A percentile compares a stretch with the other conserved stretches of the same genome.
Conservation (phyloP, 2,797 vertebrate genomes). For the Gadopsis bispinosus region DNA sequence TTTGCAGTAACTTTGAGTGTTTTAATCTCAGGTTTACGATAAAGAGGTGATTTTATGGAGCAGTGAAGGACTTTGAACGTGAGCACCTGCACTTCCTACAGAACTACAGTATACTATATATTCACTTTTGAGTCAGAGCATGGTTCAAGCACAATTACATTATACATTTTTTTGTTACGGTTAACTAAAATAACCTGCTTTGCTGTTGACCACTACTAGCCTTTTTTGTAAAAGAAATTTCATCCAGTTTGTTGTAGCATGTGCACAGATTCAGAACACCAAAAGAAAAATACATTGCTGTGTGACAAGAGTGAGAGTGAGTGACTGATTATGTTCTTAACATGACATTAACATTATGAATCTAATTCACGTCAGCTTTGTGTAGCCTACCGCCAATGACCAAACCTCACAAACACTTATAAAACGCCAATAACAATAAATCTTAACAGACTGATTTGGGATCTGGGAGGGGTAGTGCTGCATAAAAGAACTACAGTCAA, state of each 20-base stretch:
- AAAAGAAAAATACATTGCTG: neutral
- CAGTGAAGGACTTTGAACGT: neutral
- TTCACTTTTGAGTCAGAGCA: neutral
- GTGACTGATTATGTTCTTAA: neutral
- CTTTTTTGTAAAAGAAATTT: neutral
- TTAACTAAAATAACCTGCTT: neutral
- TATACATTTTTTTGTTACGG: neutral
- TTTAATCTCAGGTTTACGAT: neutral
- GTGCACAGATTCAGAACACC: neutral
- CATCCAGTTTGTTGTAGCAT: neutral
- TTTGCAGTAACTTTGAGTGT: neutral
- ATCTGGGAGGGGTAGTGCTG: neutral
- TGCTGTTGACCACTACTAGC: neutral
- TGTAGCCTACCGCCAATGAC: neutral
- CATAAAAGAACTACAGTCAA: neutral
- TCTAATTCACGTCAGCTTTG: constrained; percentile 6
- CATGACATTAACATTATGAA: neutral
- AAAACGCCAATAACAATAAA: neutral
- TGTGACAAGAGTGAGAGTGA: neutral
- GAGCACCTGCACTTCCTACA: neutral
- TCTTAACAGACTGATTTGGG: neutral
- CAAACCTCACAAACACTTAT: neutral
- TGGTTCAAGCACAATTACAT: neutral
- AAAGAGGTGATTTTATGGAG: neutral
- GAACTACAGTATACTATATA: too few species aligned